These are phyloP conservation scores for Belonocnema kinseyi DNA, from an alignment of 1,140 invertebrate genomes.

Conservation along the genomic window DNA sequence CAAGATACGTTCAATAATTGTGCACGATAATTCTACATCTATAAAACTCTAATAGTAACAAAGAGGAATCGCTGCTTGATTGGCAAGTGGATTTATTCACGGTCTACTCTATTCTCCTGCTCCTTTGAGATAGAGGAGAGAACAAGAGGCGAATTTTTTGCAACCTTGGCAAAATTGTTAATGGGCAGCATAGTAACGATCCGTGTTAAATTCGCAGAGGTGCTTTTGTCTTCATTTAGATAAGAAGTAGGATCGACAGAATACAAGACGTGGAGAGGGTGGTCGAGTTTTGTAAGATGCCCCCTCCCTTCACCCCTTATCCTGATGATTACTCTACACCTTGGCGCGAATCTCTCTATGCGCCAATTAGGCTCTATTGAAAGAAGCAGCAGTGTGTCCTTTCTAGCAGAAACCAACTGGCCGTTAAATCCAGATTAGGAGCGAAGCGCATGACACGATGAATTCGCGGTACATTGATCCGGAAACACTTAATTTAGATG, in stretches of 20 bases:
- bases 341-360: slow-evolving; percentile 48
- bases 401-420: slow-evolving; percentile 44
- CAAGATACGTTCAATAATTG: too few species aligned
- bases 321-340: background rate
- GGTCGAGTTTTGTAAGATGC: background rate
- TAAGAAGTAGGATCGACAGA: background rate
- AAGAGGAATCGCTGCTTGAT: too few species aligned
- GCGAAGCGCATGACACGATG: slow-evolving; percentile 60
- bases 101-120: too few species aligned
- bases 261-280: background rate
- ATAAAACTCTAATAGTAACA: too few species aligned
- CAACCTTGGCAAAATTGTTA: slow-evolving; percentile 1
- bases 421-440: slow-evolving; percentile 69
- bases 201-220: slow-evolving; percentile 4
- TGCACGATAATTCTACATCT: too few species aligned
- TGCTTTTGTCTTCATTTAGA: slow-evolving; percentile 1
- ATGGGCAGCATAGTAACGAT: slow-evolving; percentile 6
- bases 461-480: slow-evolving; percentile 61
- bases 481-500: slow-evolving; percentile 69
- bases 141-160: slow-evolving; percentile 1
- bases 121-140: background rate
- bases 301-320: background rate
- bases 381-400: slow-evolving; percentile 57
- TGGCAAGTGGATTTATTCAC: too few species aligned
- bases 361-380: slow-evolving; percentile 67